phyloP scores from a whole-genome alignment of 2,888 invertebrate genomes.

The Eupithecia dodoneata region DNA sequence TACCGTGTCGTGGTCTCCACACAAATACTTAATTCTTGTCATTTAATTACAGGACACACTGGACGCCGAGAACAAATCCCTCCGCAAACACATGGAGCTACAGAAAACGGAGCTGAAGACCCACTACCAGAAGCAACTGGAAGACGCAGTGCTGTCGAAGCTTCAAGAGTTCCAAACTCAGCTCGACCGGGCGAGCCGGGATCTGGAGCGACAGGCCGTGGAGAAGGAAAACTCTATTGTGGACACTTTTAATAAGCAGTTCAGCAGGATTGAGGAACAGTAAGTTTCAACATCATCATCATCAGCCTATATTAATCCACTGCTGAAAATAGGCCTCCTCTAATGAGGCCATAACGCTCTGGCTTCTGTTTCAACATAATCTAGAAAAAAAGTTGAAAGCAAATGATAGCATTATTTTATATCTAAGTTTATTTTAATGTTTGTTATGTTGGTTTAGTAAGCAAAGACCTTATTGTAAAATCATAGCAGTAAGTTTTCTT shows the following conservation, averaged over 20 bases:
- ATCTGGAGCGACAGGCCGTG: conserved; percentile 18
- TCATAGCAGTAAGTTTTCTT: too few relatives aligned
- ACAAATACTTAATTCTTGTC: neutral
- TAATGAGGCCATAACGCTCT: too few relatives aligned
- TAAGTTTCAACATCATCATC: conserved; percentile 53
- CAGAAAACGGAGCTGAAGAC: conserved; percentile 88
- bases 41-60: conserved; percentile 68
- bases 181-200: conserved; percentile 76
- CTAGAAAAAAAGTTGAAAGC: too few relatives aligned
- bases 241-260: conserved; percentile 88
- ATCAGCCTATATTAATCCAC: too few relatives aligned
- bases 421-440: too few relatives aligned
- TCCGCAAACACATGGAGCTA: conserved; percentile 83
- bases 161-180: conserved; percentile 89
- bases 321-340: too few relatives aligned
- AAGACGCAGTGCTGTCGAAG: conserved; percentile 90
- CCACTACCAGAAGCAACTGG: conserved; percentile 92
- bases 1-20: too few relatives aligned
- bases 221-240: conserved; percentile 86
- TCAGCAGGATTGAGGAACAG: conserved; percentile 86
- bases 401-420: too few relatives aligned
- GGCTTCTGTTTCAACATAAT: too few relatives aligned
- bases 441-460: too few relatives aligned
- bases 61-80: conserved; percentile 81
- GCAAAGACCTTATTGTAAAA: too few relatives aligned